Evolutionary conservation across 2,113 vertebrate genomes (phyloP), one percentile per base, ranked within the genome.

Genomic region (Gracilinanus agilis): DNA sequence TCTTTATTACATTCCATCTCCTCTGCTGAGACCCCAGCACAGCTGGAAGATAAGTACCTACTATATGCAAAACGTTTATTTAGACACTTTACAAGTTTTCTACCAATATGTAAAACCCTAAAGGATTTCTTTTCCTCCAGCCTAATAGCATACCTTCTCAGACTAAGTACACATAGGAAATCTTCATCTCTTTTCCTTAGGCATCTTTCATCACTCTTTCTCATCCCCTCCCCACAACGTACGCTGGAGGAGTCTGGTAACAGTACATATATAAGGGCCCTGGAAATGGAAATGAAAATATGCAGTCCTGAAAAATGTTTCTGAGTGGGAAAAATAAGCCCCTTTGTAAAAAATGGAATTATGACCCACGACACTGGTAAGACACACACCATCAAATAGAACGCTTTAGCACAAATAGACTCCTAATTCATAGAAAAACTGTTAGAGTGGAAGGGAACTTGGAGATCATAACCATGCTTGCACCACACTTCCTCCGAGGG

Each of bases 361-460:
- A 19, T 0, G 12, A 11, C 1, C 53, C 11, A 44, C 0, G 9
- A 61, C 83, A 0, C 0, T 0, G 3, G 1, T 0, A 13, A 19
- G 23, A 4, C n/a, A 24, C 27, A 5, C 12, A 55, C 0, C 5
- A 0, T 9, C 54, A 61, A 67, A 10, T 8, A 13, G 44, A 88
- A 55, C 49, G 9, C 2, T 0, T 0, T 3, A 24, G 44, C 61
- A n/a, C 34, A n/a, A 75, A n/a, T 9, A 83, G 67, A 8, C 1
- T 34, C 58, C 27, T 40, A n/a, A 7, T 83, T 23, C n/a, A 83
- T 2, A 83, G 67, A 75, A n/a, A n/a, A 5, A 75, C 16, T 75
- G 5, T 40, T 16, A 21, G 34, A 40, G n/a, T 34, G 19, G 19
- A 75, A 75, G 1, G 16, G 34, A 40, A 40, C 67, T 40, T 40